A percentile compares a stretch with the other conserved stretches of the same genome.
phyloP scores from a whole-genome alignment of 30 jellyfish, hydroid and myxozoan species.

The Mastigias papua region DNA sequence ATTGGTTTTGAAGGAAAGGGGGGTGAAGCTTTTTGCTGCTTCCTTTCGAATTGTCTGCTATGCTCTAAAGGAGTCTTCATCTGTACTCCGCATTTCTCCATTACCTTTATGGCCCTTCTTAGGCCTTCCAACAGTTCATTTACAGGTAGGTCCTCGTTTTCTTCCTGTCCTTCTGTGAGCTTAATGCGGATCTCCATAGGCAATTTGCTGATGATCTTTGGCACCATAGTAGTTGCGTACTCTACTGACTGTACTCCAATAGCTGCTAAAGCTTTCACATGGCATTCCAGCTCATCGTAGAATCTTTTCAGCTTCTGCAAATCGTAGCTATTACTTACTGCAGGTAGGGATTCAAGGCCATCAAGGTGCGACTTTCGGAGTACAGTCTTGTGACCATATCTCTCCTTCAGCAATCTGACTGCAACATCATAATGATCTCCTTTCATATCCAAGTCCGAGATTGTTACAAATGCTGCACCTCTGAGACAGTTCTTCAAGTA shows the following conservation, averaged over 20 bases:
- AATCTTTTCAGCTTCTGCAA: constrained; percentile 29
- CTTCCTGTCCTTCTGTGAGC: constrained; percentile 16
- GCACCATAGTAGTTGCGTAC: constrained; percentile 54
- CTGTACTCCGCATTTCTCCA: constrained; percentile 41
- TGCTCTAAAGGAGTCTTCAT: background rate
- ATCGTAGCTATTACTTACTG: constrained; percentile 5
- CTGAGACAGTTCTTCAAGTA: constrained; percentile 33
- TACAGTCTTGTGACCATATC: constrained; percentile 56
- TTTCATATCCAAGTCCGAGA: constrained; percentile 26
- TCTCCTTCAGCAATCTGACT: constrained; percentile 28
- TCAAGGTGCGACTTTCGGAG: constrained; percentile 63
- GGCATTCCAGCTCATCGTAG: constrained; percentile 59
- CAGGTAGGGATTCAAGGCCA: constrained; percentile 19
- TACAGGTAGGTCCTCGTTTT: constrained; percentile 8
- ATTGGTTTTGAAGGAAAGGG: background rate
- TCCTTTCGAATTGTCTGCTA: background rate
- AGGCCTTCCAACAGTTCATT: constrained; percentile 7
- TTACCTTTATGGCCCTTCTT: constrained; percentile 18
- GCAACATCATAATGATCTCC: constrained; percentile 49
- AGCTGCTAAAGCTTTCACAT: constrained; percentile 47
- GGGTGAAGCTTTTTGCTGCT: background rate
- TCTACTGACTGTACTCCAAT: constrained; percentile 35
- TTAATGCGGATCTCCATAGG: constrained; percentile 21
- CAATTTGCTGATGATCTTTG: constrained; percentile 24
- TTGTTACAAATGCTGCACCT: constrained; percentile 55